A percentile compares a stretch with the other conserved stretches of the same genome.
Evolutionary conservation across 2,113 vertebrate species (phyloP).

Genomic region (Oriolus oriolus): DNA sequence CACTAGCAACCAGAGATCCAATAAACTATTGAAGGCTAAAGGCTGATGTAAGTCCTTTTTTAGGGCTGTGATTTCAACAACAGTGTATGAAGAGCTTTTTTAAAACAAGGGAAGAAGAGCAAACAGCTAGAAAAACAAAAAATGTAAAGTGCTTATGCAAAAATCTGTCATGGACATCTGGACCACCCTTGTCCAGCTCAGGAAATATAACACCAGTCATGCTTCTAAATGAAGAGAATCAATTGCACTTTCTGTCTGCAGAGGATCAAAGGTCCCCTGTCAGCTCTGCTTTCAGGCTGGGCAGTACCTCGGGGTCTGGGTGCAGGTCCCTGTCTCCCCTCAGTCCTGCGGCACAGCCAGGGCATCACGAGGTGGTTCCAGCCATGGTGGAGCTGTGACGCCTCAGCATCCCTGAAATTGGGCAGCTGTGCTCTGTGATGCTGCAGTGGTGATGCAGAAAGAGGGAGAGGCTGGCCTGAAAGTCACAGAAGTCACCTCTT

Average conservation of each 20-base stretch:
- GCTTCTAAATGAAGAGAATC: slow-evolving; percentile 11
- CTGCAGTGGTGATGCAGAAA: neutral
- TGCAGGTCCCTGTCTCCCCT: neutral
- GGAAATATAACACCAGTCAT: slow-evolving; percentile 16
- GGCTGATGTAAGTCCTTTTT: neutral
- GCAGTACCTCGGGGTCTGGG: neutral
- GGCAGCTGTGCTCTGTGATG: neutral
- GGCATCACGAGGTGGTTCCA: rapidly evolving
- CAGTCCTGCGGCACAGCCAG: neutral
- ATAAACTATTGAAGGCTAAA: neutral
- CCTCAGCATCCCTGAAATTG: neutral
- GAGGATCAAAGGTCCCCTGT: neutral
- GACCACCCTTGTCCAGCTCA: slow-evolving; percentile 41
- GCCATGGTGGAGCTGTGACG: neutral
- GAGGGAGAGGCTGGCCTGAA: neutral
- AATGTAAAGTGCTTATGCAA: slow-evolving; percentile 25
- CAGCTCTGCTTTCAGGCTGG: neutral
- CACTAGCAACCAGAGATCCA: neutral
- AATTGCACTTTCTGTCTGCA: neutral
- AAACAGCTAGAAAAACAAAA: slow-evolving; percentile 45
- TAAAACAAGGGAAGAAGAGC: neutral
- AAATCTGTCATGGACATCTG: slow-evolving; percentile 39
- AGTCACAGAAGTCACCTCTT: neutral
- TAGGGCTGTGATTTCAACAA: neutral
- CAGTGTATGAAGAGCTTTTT: neutral